Conservation (phyloP, 2,888 invertebrate genomes). For the Drosophila crucigera region DNA sequence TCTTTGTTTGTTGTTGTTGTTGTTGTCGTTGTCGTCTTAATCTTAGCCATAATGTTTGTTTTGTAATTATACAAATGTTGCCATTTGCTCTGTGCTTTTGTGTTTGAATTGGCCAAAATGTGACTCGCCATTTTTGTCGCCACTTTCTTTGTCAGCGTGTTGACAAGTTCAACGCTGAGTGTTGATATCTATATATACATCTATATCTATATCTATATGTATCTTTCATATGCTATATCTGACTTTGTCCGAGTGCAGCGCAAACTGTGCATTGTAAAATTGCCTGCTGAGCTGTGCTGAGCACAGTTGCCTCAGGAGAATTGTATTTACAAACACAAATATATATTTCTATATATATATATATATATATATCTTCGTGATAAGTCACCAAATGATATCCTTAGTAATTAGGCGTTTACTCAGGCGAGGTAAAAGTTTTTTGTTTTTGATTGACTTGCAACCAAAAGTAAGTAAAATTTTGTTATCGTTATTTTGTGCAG, state of each 20-base stretch:
- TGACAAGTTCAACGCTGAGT: constrained; percentile 53
- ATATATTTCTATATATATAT: background rate
- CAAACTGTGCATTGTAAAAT: constrained; percentile 49
- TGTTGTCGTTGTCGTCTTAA: constrained; percentile 11
- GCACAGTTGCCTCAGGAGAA: constrained; percentile 46
- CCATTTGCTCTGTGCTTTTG: constrained; percentile 5
- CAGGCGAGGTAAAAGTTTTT: constrained; percentile 33
- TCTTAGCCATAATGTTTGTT: constrained; percentile 12
- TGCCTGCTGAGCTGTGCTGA: constrained; percentile 47
- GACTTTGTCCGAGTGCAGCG: constrained; percentile 40
- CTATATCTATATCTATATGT: constrained; percentile 11
- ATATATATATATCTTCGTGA: background rate
- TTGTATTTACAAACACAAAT: constrained; percentile 12
- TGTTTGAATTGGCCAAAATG: constrained; percentile 57
- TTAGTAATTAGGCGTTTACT: constrained; percentile 52
- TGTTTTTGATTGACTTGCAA: background rate
- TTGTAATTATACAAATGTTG: constrained; percentile 37
- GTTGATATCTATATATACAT: constrained; percentile 11
- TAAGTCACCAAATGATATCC: constrained; percentile 45
- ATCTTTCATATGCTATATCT: constrained; percentile 9
- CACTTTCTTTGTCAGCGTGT: constrained; percentile 66
- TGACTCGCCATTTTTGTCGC: constrained; percentile 29
- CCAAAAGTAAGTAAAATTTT: background rate
- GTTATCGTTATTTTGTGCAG: constrained; percentile 20
- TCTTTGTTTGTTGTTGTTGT: constrained; percentile 25